Conservation (phyloP, 2,888 invertebrate species). For the Drosophila peninsularis region DNA sequence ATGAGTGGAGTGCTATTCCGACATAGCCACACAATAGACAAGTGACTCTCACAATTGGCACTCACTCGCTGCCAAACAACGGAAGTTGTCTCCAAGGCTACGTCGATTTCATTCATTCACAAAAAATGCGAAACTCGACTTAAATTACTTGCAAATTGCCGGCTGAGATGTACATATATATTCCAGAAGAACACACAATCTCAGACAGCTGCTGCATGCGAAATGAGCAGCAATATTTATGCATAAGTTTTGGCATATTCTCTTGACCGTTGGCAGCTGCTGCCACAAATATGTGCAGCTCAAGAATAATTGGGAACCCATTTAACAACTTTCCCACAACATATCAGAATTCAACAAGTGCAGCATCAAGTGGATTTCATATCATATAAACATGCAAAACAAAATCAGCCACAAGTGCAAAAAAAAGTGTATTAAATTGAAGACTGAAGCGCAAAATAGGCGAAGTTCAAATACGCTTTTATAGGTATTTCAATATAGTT, state of each 20-base stretch:
- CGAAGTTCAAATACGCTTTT: slow-evolving; percentile 14
- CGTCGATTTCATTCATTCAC: slow-evolving; percentile 72
- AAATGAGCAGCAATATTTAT: slow-evolving; percentile 48
- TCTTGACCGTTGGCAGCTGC: slow-evolving; percentile 25
- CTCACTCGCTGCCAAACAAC: slow-evolving; percentile 37
- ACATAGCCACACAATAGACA: slow-evolving; percentile 41
- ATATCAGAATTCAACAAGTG: slow-evolving; percentile 68
- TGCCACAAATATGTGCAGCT: slow-evolving; percentile 33
- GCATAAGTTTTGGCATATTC: slow-evolving; percentile 20
- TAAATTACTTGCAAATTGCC: slow-evolving; percentile 64
- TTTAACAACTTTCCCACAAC: slow-evolving; percentile 61
- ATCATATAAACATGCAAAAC: slow-evolving; percentile 37
- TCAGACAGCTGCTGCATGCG: slow-evolving; percentile 48
- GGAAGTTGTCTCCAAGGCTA: slow-evolving; percentile 66
- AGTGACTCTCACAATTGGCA: slow-evolving; percentile 54
- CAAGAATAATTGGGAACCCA: slow-evolving; percentile 32
- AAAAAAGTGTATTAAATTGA: background rate
- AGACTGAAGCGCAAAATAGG: background rate
- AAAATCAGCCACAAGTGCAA: slow-evolving; percentile 36
- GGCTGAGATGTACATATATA: background rate
- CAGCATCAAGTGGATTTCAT: slow-evolving; percentile 31
- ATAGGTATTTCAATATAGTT: no score
- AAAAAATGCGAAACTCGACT: slow-evolving; percentile 23
- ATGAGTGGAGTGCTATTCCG: slow-evolving; percentile 35
- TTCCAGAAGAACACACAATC: slow-evolving; percentile 12